A percentile compares a stretch with the other conserved stretches of the same genome.
These are phyloP conservation scores for Cryptocheilus praepositus DNA, from an alignment of 2,888 invertebrate genomes.

Conservation along the genomic window DNA sequence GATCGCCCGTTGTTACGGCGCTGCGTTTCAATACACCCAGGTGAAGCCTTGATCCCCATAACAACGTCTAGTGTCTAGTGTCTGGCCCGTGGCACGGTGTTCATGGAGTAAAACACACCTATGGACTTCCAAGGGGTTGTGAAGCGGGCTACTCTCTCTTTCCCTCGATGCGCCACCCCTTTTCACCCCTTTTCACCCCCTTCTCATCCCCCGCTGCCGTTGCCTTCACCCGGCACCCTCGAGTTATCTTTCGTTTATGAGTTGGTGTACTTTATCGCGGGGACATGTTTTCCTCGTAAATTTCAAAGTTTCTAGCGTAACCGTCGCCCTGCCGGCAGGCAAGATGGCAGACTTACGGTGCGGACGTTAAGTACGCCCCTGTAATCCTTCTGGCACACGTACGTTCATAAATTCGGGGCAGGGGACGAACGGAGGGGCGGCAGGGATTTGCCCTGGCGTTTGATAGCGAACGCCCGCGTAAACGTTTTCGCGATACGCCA, in stretches of 20 bases:
- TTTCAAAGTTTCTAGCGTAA: slow-evolving; percentile 58
- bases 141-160: slow-evolving; percentile 14
- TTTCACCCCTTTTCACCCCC: neutral
- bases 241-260: slow-evolving; percentile 66
- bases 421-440: slow-evolving; percentile 10
- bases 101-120: slow-evolving; percentile 32
- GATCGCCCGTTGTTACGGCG: slow-evolving; percentile 54
- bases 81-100: slow-evolving; percentile 10
- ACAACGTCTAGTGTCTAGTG: slow-evolving; percentile 35
- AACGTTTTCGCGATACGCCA: slow-evolving; percentile 2
- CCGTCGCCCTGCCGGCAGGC: slow-evolving; percentile 34
- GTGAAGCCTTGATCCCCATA: slow-evolving; percentile 54
- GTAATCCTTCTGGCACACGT: slow-evolving; percentile 59
- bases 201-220: neutral
- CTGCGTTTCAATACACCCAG: slow-evolving; percentile 56
- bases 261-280: slow-evolving; percentile 61
- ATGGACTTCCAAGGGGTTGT: slow-evolving; percentile 25
- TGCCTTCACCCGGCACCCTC: slow-evolving; percentile 26
- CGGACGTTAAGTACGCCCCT: slow-evolving; percentile 38
- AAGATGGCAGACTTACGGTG: slow-evolving; percentile 42
- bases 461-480: neutral
- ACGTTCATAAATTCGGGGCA: slow-evolving; percentile 55
- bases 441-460: neutral
- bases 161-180: neutral
- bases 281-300: slow-evolving; percentile 69